phyloP scores from a whole-genome alignment of 2,797 vertebrate species.

The Xenopus petersii region DNA sequence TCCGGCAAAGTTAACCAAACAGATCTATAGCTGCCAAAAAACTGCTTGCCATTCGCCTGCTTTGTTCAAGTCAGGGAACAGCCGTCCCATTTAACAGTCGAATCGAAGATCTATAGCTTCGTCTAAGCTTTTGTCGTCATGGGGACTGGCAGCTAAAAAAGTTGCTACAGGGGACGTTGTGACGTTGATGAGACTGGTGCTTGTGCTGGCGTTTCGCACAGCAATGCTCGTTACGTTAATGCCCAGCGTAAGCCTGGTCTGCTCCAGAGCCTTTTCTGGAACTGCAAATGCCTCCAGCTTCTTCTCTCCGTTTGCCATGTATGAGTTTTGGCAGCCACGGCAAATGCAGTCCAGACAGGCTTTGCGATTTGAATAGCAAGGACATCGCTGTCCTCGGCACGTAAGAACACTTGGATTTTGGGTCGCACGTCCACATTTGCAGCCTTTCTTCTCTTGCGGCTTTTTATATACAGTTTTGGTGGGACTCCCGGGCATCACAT shows the following conservation, averaged over 20 bases:
- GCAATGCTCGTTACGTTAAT: slow-evolving; percentile 98
- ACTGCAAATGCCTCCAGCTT: slow-evolving; percentile 98
- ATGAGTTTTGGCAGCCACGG: slow-evolving; percentile 99
- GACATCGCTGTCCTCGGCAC: slow-evolving; percentile 97
- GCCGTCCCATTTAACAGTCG: slow-evolving; percentile 84
- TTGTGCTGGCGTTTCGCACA: slow-evolving; percentile 80
- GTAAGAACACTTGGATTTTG: slow-evolving; percentile 99
- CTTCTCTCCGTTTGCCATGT: slow-evolving; percentile 99
- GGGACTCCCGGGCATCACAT: slow-evolving; percentile 87
- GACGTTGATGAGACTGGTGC: slow-evolving; percentile 86
- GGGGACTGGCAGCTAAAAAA: slow-evolving; percentile 86
- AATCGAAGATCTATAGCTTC: slow-evolving; percentile 97
- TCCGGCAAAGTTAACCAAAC: slow-evolving; percentile 80
- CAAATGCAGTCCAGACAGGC: slow-evolving; percentile 99
- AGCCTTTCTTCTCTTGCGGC: slow-evolving; percentile 97
- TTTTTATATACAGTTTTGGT: slow-evolving; percentile 98
- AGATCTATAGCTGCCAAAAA: slow-evolving; percentile 92
- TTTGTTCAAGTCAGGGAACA: slow-evolving; percentile 64
- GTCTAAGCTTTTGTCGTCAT: slow-evolving; percentile 89
- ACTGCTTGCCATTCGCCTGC: slow-evolving; percentile 73
- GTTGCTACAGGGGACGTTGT: slow-evolving; percentile 81
- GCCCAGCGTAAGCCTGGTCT: slow-evolving; percentile 96
- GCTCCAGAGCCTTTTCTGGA: slow-evolving; percentile 97
- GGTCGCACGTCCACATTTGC: slow-evolving; percentile 96
- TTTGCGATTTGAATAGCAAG: slow-evolving; percentile 98